These are phyloP conservation scores for Muscicapa adusta DNA, from an alignment of 2,113 vertebrate species.

Conservation along the genomic window DNA sequence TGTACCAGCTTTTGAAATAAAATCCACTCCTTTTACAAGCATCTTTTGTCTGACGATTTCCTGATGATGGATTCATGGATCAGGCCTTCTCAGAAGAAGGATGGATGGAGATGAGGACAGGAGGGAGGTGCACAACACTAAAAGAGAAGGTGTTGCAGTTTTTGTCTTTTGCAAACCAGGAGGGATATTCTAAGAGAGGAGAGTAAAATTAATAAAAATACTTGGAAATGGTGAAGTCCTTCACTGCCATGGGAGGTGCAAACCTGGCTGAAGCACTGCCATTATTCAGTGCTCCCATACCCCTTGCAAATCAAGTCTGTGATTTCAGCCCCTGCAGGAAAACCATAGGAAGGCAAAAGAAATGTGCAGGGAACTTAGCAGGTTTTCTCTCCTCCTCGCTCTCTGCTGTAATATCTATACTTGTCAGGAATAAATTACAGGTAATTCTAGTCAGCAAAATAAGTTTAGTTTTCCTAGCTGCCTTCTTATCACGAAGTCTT, in stretches of 20 bases:
- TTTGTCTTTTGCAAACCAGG: background rate
- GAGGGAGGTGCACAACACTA: background rate
- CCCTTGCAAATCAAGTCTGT: background rate
- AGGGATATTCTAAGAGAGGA: background rate
- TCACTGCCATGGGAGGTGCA: background rate
- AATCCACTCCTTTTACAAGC: background rate
- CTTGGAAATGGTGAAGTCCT: background rate
- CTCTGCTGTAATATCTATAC: background rate
- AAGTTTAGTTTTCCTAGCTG: background rate
- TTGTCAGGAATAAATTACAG: conserved; percentile 19
- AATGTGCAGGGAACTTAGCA: background rate
- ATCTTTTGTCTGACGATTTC: background rate
- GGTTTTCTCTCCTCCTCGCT: background rate
- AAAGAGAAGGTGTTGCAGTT: background rate
- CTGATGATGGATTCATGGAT: background rate
- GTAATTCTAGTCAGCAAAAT: conserved; percentile 4
- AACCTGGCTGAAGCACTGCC: background rate
- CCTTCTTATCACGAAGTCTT: background rate
- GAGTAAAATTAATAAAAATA: background rate
- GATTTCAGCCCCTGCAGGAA: background rate
- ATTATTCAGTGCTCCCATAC: background rate
- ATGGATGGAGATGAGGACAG: background rate
- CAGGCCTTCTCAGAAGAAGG: background rate
- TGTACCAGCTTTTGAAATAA: background rate
- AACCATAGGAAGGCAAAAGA: background rate